These are phyloP conservation scores for Anoplophora glabripennis DNA, from an alignment of 1,140 invertebrate species.

Conservation along the genomic window DNA sequence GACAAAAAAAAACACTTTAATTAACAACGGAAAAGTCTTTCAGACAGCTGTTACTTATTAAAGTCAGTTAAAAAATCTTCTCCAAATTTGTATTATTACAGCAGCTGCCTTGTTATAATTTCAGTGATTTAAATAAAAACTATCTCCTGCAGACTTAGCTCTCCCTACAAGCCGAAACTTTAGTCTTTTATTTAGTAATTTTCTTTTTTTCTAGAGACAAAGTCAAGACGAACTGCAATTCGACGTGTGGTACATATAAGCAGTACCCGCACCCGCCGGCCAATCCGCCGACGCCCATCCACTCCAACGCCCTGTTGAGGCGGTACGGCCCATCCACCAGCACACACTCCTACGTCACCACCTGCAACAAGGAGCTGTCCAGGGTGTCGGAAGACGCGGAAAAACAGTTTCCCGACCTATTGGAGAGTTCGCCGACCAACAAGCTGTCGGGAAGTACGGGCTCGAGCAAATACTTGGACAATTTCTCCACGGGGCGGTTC, in stretches of 20 bases:
- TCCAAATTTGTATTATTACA: no score
- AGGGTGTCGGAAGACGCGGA: constrained; percentile 55
- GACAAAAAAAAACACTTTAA: no score
- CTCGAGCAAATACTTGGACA: neutral
- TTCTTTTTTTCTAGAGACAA: constrained; percentile 48
- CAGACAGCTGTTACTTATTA: no score
- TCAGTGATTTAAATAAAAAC: no score
- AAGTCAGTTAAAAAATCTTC: no score
- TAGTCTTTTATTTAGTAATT: constrained; percentile 9
- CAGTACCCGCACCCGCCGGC: constrained; percentile 22
- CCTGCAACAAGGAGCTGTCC: constrained; percentile 48
- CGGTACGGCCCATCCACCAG: constrained; percentile 30
- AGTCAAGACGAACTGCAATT: constrained; percentile 42
- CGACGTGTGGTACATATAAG: constrained; percentile 49
- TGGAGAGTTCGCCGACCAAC: constrained; percentile 57
- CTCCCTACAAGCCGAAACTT: no score
- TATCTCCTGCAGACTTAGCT: neutral
- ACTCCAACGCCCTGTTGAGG: constrained; percentile 27
- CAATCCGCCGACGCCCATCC: constrained; percentile 35
- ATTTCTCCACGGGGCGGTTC: no score
- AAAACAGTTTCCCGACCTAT: constrained; percentile 64
- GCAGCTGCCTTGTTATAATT: no score
- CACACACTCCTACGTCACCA: constrained; percentile 35
- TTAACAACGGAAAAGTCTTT: no score
- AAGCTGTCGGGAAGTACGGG: constrained; percentile 27